Conservation (phyloP, 2,113 vertebrate species). For the Lontra canadensis region DNA sequence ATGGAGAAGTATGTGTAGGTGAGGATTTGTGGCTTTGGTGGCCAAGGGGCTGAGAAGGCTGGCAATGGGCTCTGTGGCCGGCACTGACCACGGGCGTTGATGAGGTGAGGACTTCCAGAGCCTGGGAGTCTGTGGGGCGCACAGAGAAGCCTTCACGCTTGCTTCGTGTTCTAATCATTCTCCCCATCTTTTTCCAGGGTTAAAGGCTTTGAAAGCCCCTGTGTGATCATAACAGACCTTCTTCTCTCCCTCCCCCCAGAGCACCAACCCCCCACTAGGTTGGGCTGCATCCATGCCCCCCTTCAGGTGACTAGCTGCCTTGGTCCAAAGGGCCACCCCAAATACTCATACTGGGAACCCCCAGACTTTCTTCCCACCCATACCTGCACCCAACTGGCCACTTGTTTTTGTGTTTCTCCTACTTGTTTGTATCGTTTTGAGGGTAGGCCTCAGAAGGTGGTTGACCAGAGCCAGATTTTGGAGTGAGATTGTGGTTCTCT, state of each 20-base stretch:
- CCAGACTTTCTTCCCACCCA: neutral
- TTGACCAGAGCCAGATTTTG: neutral
- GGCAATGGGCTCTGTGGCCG: accelerated
- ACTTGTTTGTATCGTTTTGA: neutral
- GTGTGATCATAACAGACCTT: neutral
- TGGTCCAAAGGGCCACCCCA: neutral
- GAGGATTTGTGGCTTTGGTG: neutral
- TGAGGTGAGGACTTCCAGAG: neutral
- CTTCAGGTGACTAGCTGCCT: neutral
- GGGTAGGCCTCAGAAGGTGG: neutral
- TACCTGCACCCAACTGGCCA: accelerated
- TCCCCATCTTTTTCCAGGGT: neutral
- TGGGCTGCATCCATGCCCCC: neutral
- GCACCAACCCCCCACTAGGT: neutral
- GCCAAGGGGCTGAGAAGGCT: neutral
- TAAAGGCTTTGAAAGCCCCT: too few relatives aligned
- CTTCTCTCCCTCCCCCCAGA: neutral
- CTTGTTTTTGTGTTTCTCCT: neutral
- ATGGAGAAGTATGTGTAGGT: neutral
- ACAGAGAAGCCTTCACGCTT: neutral
- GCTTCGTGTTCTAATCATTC: accelerated
- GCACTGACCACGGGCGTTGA: neutral
- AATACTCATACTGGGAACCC: neutral
- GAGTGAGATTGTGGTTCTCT: neutral
- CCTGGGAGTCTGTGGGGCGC: neutral